Evolutionary conservation across 2,888 invertebrate genomes (phyloP), one percentile per base, ranked within the genome.

Genomic region (Microdon myrmicae): DNA sequence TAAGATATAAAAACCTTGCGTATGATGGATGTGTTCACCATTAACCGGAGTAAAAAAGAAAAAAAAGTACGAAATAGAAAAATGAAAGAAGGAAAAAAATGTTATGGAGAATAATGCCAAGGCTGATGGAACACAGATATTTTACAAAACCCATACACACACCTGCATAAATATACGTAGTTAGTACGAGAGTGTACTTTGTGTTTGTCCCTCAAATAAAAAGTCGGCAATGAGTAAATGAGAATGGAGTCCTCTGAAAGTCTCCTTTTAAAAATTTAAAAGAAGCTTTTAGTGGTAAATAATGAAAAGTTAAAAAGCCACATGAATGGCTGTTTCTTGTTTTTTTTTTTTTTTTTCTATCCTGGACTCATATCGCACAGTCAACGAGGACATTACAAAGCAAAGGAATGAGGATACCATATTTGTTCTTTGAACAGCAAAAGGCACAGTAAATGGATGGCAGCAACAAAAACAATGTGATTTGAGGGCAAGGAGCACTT

Each of bases 241-340:
- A 58, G 53, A 47, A 43, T 29, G 41, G 34, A 47, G 53, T 35
- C 49, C 60, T 56, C 53, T 67, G 56, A 67, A 70, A 68, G 67
- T 69, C 70, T 71, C 69, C 69, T 75, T 75, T 74, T 71, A 71
- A 73, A 76, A 74, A 74, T 77, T 78, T 76, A 75, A 78, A 77
- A 78, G 77, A 77, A 75, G 79, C 79, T 79, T 79, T 79, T 78
- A 79, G 79, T 75, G 79, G 79, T 78, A 77, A 77, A 78, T 78
- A 79, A 78, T 79, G 78, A 78, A 79, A 79, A 79, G 78, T 78
- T 79, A 78, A 79, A 79, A 79, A 77, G 75, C 79, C 79, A 78
- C 79, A 79, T 78, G 77, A 78, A 77, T 78, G 75, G 23, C 54
- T 49, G 54, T 48, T 49, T 13, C 26, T 55, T 35, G 23, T 37